A percentile compares a stretch with the other conserved stretches of the same genome.
These are phyloP conservation scores for Lepeophtheirus nordmannii DNA, from an alignment of 2,888 invertebrate species.

Conservation along the genomic window DNA sequence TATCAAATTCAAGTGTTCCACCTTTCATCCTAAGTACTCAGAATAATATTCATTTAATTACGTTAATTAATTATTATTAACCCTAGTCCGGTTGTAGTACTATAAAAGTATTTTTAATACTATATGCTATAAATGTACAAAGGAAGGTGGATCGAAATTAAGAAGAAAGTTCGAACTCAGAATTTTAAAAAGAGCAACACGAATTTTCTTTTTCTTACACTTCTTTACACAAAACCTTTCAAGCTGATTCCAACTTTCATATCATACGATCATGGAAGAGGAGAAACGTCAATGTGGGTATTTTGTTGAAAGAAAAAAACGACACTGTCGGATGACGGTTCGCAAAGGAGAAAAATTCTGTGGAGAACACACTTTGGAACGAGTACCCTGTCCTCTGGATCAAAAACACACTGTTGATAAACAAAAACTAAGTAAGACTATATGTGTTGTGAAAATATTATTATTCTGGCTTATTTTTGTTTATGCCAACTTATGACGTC, in stretches of 20 bases:
- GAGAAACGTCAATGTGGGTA: constrained; percentile 5
- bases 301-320: constrained; percentile 19
- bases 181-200: background rate
- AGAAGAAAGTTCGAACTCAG: too few relatives aligned
- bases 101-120: too few relatives aligned
- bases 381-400: constrained; percentile 23
- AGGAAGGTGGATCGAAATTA: too few relatives aligned
- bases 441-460: too few relatives aligned
- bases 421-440: background rate
- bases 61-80: too few relatives aligned
- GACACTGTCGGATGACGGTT: constrained; percentile 18
- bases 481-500: background rate
- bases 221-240: background rate
- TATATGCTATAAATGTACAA: too few relatives aligned
- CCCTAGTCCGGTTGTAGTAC: too few relatives aligned
- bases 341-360: constrained; percentile 16
- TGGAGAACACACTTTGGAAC: constrained; percentile 17
- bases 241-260: background rate
- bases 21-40: too few relatives aligned
- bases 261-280: background rate
- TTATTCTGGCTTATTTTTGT: background rate
- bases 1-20: too few relatives aligned
- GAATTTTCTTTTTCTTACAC: background rate
- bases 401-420: constrained; percentile 12
- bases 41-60: too few relatives aligned